A percentile compares a stretch with the other conserved stretches of the same genome.
phyloP scores from a whole-genome alignment of 2,113 vertebrate species.

The Sitta europaea region DNA sequence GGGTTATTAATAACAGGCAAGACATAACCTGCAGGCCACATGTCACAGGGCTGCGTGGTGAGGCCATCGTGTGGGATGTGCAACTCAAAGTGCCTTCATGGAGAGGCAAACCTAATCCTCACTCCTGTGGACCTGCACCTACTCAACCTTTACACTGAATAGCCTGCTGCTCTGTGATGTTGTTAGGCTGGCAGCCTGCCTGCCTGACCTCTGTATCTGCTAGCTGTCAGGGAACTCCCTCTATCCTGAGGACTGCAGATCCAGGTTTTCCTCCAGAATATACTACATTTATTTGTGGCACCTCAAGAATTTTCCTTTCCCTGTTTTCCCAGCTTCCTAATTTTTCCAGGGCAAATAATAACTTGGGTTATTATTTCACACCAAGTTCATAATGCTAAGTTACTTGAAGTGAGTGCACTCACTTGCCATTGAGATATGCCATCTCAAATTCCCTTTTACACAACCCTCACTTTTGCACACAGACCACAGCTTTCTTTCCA shows the following conservation, averaged over 20 bases:
- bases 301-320: background rate
- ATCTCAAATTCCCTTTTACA: background rate
- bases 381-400: background rate
- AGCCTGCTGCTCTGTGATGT: background rate
- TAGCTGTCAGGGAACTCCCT: accelerated
- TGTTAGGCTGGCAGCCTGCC: background rate
- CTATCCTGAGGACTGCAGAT: background rate
- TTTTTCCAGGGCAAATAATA: background rate
- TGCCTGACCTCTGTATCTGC: background rate
- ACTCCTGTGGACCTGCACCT: background rate
- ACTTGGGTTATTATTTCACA: background rate
- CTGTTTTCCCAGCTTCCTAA: background rate
- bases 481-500: background rate
- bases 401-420: background rate
- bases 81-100: background rate
- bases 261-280: background rate
- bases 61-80: background rate
- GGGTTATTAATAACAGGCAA: constrained; percentile 9
- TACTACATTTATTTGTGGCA: background rate
- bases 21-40: background rate
- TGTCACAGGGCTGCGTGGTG: background rate
- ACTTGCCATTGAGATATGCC: background rate
- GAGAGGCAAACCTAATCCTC: background rate
- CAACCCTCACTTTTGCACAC: background rate
- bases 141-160: background rate